Evolutionary conservation across 2,797 vertebrate genomes (phyloP).

Genomic region (Channa striata): DNA sequence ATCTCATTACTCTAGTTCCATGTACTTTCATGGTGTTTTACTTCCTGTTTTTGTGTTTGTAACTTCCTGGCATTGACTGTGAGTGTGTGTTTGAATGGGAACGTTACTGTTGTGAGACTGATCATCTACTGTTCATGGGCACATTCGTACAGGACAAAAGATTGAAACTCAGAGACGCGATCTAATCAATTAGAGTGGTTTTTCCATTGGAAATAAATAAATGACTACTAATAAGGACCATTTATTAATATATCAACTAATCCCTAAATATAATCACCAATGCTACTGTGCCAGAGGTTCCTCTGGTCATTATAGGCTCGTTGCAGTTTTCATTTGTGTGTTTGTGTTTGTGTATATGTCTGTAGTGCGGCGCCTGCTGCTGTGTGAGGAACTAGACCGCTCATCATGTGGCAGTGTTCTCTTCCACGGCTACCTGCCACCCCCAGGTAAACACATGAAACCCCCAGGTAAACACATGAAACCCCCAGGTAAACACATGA

Average conservation of each 20-base stretch:
- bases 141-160: not conserved
- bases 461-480: conserved; percentile 96
- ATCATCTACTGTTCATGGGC: conserved; percentile 9
- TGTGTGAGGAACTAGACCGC: conserved; percentile 97
- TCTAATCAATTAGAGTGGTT: no score
- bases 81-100: conserved; percentile 33
- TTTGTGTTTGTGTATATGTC: conserved; percentile 7
- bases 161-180: not conserved
- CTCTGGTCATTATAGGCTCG: not conserved
- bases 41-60: conserved; percentile 70
- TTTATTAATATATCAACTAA: no score
- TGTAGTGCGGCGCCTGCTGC: conserved; percentile 91
- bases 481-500: conserved; percentile 89
- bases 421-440: conserved; percentile 97
- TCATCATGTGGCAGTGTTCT: conserved; percentile 98
- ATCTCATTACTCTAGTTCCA: conserved; percentile 31
- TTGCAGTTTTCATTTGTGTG: conserved; percentile 22
- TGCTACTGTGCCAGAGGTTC: not conserved
- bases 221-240: no score
- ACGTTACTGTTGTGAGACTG: conserved; percentile 35
- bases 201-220: no score
- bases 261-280: no score
- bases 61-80: conserved; percentile 71
- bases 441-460: conserved; percentile 87
- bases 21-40: conserved; percentile 45